These are phyloP conservation scores for Trichomalopsis sarcophagae DNA, from an alignment of 1,140 invertebrate species.

Conservation along the genomic window DNA sequence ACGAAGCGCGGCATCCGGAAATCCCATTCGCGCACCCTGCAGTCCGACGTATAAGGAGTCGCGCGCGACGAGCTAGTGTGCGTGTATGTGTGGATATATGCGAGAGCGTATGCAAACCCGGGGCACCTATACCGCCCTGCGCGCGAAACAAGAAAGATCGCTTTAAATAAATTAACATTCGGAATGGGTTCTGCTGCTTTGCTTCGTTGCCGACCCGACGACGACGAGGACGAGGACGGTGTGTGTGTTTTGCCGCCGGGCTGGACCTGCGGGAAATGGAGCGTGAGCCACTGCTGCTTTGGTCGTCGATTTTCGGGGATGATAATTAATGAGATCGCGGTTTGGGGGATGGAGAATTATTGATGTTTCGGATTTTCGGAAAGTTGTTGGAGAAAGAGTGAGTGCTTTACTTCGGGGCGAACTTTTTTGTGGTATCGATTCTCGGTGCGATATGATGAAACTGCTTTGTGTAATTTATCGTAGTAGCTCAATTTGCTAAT, in stretches of 20 bases:
- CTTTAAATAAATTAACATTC: constrained; percentile 52
- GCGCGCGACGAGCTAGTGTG: not conserved
- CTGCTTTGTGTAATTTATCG: not conserved
- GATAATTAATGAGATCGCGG: constrained; percentile 9
- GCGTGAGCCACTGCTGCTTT: not conserved
- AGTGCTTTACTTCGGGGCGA: too few relatives aligned
- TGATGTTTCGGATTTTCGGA: too few relatives aligned
- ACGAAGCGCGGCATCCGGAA: constrained; percentile 35
- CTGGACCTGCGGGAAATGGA: not conserved
- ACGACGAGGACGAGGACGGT: not conserved
- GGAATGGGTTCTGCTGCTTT: not conserved
- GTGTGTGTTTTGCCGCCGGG: not conserved
- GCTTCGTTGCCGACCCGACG: not conserved
- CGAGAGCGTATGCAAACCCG: constrained; percentile 9
- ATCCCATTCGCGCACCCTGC: constrained; percentile 28
- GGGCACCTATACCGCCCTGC: not conserved
- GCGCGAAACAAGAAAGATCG: constrained; percentile 45
- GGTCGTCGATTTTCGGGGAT: not conserved
- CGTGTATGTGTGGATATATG: not conserved
- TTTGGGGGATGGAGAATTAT: not conserved
- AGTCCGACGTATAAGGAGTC: constrained; percentile 42
- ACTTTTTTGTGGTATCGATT: not conserved
- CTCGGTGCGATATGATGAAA: not conserved
- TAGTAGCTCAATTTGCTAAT: too few relatives aligned
- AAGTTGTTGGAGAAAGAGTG: too few relatives aligned